Evolutionary conservation across 2,888 invertebrate species (phyloP).

Genomic region (Cosmorhoe ocellata): DNA sequence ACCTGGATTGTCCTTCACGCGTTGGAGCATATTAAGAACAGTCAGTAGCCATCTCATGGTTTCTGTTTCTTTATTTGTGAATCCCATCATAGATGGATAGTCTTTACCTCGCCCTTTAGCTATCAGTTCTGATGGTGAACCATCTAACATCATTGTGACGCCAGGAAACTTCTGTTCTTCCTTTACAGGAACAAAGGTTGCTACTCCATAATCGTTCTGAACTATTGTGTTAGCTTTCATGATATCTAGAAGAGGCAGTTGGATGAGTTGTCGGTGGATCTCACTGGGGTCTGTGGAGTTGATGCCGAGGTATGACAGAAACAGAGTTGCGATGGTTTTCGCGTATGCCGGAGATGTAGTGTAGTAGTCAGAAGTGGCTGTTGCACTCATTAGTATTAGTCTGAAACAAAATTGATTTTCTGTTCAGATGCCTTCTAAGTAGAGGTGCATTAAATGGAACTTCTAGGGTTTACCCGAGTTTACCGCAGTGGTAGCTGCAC

Average conservation of each 20-base stretch:
- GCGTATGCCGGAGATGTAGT: constrained; percentile 30
- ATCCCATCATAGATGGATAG: constrained; percentile 33
- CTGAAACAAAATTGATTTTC: constrained; percentile 8
- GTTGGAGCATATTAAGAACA: constrained; percentile 15
- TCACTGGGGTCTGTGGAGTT: constrained; percentile 32
- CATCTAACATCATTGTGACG: constrained; percentile 35
- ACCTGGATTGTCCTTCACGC: constrained; percentile 21
- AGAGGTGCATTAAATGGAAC: no score
- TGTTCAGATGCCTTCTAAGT: no score
- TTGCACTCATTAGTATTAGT: constrained; percentile 35
- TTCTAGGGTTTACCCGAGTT: no score
- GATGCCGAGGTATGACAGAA: constrained; percentile 57
- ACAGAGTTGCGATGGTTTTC: constrained; percentile 26
- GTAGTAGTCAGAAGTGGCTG: constrained; percentile 32
- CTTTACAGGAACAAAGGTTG: constrained; percentile 33
- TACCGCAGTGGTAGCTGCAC: no score
- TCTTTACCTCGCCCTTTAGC: constrained; percentile 33
- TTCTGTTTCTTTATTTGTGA: constrained; percentile 22
- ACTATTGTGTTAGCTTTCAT: constrained; percentile 33
- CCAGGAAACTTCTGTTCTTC: constrained; percentile 31
- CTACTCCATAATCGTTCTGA: constrained; percentile 12
- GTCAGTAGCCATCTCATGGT: constrained; percentile 20
- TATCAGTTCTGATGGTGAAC: constrained; percentile 35
- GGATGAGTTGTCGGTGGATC: constrained; percentile 27
- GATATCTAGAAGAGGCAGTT: constrained; percentile 41